Conservation (phyloP, 2,888 invertebrate species). For the Orthosia incerta region DNA sequence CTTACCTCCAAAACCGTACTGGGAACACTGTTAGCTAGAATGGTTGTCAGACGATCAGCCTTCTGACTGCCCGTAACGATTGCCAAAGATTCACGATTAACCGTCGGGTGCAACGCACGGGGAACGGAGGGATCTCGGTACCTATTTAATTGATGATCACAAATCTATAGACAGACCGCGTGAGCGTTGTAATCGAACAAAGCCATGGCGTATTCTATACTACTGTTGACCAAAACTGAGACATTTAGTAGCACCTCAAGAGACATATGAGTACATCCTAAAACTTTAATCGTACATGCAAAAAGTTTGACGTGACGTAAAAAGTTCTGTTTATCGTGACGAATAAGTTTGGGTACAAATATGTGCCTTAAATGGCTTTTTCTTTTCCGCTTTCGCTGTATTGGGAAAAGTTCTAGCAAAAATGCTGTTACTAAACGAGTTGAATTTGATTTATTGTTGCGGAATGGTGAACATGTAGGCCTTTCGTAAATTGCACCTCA, state of each 20-base stretch:
- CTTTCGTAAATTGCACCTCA: too few relatives aligned
- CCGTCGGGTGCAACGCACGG: too few relatives aligned
- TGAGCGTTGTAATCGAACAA: not conserved
- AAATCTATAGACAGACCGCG: not conserved
- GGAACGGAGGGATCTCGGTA: too few relatives aligned
- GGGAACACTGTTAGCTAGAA: too few relatives aligned
- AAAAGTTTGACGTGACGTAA: conserved; percentile 36
- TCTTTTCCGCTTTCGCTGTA: conserved; percentile 10
- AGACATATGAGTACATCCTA: not conserved
- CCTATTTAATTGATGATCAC: too few relatives aligned
- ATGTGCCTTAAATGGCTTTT: conserved; percentile 25
- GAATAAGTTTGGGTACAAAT: conserved; percentile 35
- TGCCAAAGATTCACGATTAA: too few relatives aligned
- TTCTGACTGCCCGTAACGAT: too few relatives aligned
- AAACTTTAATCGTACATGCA: conserved; percentile 25
- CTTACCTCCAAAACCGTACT: too few relatives aligned
- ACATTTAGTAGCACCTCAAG: conserved; percentile 6
- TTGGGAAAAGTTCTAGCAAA: conserved; percentile 16
- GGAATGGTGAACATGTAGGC: too few relatives aligned
- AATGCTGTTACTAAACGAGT: not conserved
- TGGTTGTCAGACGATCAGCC: too few relatives aligned
- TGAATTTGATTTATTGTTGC: conserved; percentile 1
- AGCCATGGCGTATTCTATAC: not conserved
- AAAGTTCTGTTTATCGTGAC: conserved; percentile 40
- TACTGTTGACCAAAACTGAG: not conserved